Conservation (phyloP, 2,888 invertebrate genomes). For the Ligdia adustata region DNA sequence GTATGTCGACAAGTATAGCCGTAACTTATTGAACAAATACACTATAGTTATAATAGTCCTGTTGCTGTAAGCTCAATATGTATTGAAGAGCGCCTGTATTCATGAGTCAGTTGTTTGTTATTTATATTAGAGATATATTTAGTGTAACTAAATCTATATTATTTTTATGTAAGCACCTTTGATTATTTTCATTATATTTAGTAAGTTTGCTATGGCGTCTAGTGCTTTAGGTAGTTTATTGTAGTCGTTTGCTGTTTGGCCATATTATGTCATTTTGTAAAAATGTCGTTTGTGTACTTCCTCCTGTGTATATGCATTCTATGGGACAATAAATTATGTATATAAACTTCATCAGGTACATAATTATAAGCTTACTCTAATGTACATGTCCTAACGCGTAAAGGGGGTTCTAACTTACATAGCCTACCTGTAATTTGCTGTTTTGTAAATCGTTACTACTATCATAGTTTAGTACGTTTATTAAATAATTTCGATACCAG, state of each 20-base stretch:
- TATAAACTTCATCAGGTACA: conserved; percentile 19
- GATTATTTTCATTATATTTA: conserved; percentile 23
- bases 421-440: too few species aligned
- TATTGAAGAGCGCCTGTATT: conserved; percentile 17
- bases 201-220: conserved; percentile 17
- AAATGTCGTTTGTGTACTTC: conserved; percentile 23
- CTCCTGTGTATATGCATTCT: conserved; percentile 32
- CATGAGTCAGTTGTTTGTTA: conserved; percentile 32
- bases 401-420: too few species aligned
- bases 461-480: too few species aligned
- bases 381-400: conserved; percentile 2
- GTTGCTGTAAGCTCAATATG: conserved; percentile 26
- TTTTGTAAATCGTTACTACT: too few species aligned
- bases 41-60: too few species aligned
- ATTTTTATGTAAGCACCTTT: conserved; percentile 29
- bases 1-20: too few species aligned
- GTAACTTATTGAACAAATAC: too few species aligned
- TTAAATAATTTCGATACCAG: too few species aligned
- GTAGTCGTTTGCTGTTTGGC: conserved; percentile 20
- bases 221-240: conserved; percentile 16
- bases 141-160: conserved; percentile 35
- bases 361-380: conserved; percentile 17
- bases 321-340: conserved; percentile 36
- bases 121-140: conserved; percentile 39
- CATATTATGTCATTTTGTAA: conserved; percentile 25